Base-by-base conservation (phyloP, 2,113 vertebrate genomes). In the Malaclemys terrapin region DNA sequence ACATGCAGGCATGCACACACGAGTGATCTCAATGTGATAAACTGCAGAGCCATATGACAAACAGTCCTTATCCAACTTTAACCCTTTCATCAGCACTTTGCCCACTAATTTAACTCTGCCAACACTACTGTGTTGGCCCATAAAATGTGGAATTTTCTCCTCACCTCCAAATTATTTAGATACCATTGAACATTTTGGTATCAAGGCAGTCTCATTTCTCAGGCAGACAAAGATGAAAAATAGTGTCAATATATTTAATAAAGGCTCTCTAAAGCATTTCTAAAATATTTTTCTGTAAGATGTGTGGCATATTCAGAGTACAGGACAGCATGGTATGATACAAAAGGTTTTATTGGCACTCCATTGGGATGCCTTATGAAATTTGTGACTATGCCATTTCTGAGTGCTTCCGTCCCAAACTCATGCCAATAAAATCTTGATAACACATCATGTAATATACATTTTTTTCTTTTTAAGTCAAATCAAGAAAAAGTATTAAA, bases 351-450 rank as follows among this genome's bases (percentile, higher is more conserved):
- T 1, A 47, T 1, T 93, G 88, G 81, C 90, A 91, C 57, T 76
- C 47, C 7, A 31, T 90, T 31, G 27, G 83, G 54, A 84, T 75
- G 31, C 89, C 13, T 94, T 89, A 50, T 89, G 75, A 54, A 91
- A 29, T 57, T 12, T 0, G 3, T 85, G 80, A 54, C 62, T 94
- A 93, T 93, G 50, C 80, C 91, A 31, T 90, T 89, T 80, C 50
- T 91, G 65, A 69, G 57, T 65, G n/a, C 69, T 91, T 93, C 90
- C 42, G 85, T 82, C 88, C 81, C 87, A 96, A 79, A 88, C 86
- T 93, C 88, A 83, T 91, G 54, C 42, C 47, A 76, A 12, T 47
- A 59, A 89, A 91, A 94, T 83, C 57, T 91, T 93, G 78, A 50
- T 8, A 10, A 22, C 6, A 50, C 6, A 22, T 53, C 72, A 92